These are phyloP conservation scores for Neomonachus schauinslandi DNA, from an alignment of 2,113 vertebrate genomes.

Conservation along the genomic window DNA sequence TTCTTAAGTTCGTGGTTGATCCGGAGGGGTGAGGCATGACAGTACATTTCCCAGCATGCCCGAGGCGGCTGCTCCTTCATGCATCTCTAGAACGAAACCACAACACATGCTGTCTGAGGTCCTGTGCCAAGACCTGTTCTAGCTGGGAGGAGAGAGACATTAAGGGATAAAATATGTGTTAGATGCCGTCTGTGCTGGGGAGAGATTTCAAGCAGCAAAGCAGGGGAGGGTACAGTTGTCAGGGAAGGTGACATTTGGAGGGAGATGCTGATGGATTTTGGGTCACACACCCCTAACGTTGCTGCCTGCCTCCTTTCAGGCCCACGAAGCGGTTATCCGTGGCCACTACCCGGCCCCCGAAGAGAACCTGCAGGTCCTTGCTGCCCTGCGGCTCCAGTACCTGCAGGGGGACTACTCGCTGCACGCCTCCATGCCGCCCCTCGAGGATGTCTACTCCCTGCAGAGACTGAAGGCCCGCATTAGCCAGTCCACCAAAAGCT, in stretches of 20 bases:
- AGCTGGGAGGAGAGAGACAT: background rate
- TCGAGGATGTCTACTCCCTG: constrained; percentile 94
- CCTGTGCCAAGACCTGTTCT: background rate
- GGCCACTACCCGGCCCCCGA: constrained; percentile 97
- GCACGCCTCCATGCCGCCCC: constrained; percentile 86
- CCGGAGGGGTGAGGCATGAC: fast-evolving
- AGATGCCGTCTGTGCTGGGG: background rate
- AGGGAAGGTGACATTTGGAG: background rate
- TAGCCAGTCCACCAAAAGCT: constrained; percentile 92
- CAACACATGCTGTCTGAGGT: no score
- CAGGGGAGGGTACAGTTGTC: fast-evolving
- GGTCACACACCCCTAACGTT: background rate
- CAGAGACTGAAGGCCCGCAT: constrained; percentile 93
- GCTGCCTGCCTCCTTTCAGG: constrained; percentile 82
- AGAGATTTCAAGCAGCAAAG: fast-evolving
- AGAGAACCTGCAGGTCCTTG: constrained; percentile 96
- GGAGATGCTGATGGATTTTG: background rate
- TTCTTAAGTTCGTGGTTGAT: no score
- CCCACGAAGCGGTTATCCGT: constrained; percentile 95
- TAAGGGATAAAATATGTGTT: background rate
- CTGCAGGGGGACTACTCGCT: constrained; percentile 90
- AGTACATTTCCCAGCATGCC: fast-evolving
- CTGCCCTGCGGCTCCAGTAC: constrained; percentile 95
- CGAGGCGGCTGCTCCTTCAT: fast-evolving
- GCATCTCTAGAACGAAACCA: background rate